Conservation (phyloP, 2,113 vertebrate genomes). For the Miniopterus natalensis region DNA sequence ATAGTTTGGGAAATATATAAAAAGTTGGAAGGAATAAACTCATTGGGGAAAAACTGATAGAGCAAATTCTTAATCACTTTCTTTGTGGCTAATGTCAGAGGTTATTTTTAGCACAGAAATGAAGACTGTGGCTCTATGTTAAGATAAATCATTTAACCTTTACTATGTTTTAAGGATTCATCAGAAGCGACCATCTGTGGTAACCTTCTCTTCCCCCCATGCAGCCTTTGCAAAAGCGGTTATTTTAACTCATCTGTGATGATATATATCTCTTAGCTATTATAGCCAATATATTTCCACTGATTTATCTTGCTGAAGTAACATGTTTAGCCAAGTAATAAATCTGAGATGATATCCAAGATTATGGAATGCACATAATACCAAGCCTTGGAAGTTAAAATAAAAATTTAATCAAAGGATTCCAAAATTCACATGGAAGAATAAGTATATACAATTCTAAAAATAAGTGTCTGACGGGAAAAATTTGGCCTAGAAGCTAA, state of each 20-base stretch:
- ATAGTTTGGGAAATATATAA: background rate
- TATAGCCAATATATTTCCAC: background rate
- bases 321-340: background rate
- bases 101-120: slow-evolving; percentile 52
- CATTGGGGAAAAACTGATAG: background rate
- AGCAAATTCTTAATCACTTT: background rate
- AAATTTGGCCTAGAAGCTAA: background rate
- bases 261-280: background rate
- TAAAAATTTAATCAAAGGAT: background rate
- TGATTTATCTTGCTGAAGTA: background rate
- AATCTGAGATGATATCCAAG: background rate
- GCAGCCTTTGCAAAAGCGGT: background rate
- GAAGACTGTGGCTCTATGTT: slow-evolving; percentile 35
- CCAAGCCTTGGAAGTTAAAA: slow-evolving; percentile 13
- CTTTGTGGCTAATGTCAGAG: background rate
- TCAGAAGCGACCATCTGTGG: slow-evolving; percentile 46
- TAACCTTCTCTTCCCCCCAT: slow-evolving; percentile 37
- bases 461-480: background rate
- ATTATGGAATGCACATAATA: background rate
- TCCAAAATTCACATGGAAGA: background rate
- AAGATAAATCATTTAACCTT: slow-evolving; percentile 67
- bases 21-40: background rate
- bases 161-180: slow-evolving; percentile 41
- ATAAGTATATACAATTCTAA: background rate
- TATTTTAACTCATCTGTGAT: slow-evolving; percentile 47